phyloP scores from a whole-genome alignment of 2,113 vertebrate genomes.

The Eretmochelys imbricata region DNA sequence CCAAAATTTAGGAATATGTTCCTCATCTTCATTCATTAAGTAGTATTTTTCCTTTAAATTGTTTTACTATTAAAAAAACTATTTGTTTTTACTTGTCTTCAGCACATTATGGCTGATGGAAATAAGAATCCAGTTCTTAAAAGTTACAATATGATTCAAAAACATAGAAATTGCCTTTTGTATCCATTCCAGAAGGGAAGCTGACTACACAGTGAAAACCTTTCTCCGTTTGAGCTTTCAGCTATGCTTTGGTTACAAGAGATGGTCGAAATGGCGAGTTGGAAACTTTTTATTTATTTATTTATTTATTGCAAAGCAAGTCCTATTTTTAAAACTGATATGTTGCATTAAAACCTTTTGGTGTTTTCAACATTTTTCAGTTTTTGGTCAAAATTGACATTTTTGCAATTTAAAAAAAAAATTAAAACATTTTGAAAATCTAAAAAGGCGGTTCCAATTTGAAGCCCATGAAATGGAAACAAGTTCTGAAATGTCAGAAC shows the following conservation, averaged over 20 bases:
- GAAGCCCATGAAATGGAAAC: rapidly evolving
- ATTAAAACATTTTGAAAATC: not conserved
- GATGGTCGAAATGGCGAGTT: not conserved
- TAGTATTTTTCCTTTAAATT: not conserved
- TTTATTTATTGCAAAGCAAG: not conserved
- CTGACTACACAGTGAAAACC: not conserved
- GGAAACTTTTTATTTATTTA: not conserved
- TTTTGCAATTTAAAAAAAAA: not conserved
- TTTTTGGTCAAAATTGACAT: no score
- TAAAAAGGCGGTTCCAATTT: not conserved
- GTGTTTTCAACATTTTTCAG: not conserved
- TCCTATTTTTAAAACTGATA: not conserved
- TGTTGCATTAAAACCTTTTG: not conserved
- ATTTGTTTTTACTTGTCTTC: not conserved
- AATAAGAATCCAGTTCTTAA: not conserved
- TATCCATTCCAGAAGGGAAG: not conserved
- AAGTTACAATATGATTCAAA: not conserved
- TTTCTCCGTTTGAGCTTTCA: not conserved
- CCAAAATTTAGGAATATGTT: not conserved
- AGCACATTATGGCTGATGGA: not conserved
- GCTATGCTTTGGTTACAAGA: rapidly evolving
- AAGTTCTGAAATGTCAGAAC: not conserved
- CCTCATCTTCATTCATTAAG: not conserved
- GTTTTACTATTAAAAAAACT: not conserved
- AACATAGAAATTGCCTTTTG: not conserved